Base-by-base conservation (phyloP, 2,888 invertebrate genomes). In the Rhogogaster chlorosoma region DNA sequence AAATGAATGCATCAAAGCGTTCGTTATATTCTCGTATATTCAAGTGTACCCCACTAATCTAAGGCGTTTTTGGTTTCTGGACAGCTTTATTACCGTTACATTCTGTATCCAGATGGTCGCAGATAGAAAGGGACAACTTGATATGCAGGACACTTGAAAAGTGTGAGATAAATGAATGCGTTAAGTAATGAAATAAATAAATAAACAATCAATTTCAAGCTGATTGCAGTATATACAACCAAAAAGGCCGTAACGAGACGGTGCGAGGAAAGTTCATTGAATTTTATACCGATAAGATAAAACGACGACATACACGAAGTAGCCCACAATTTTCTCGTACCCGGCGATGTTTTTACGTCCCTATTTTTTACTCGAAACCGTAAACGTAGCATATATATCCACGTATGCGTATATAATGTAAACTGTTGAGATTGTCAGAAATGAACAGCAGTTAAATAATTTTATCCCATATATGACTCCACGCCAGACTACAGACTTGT, bases 371-470 rank as follows among this genome's bases (percentile, higher is more conserved):
- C 32, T 70, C 36, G 36, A 70, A 32, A 70, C 36, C n/a, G n/a
- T 70, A 70, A 29, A 70, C 32, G 6, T 9, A 70, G 1, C 61
- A 9, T 12, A 61, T 61, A 26, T 36, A n/a, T 53, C 15, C 53
- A 53, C 18, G n/a, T 18, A 53, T 18, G n/a, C 4, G 18, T 61
- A 10, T 26, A 67, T 32, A 67, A 67, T 32, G 67, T 9, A 26
- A 61, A 67, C 7, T 12, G 6, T 32, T 32, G 32, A 67, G 18
- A 32, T 32, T 67, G 67, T 18, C 18, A 73, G 42, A 42, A 73
- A 73, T 42, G 71, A 73, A 73, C n/a, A 42, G 71, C n/a, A 73
- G 71, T 73, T 73, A 73, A 67, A 73, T 73, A 42, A 42, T 73
- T 38, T 73, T 73, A 73, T 42, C 71, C 42, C 71, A 38, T 42